These are phyloP conservation scores for Fulmarus glacialis DNA, from an alignment of 2,113 vertebrate species.

Conservation along the genomic window DNA sequence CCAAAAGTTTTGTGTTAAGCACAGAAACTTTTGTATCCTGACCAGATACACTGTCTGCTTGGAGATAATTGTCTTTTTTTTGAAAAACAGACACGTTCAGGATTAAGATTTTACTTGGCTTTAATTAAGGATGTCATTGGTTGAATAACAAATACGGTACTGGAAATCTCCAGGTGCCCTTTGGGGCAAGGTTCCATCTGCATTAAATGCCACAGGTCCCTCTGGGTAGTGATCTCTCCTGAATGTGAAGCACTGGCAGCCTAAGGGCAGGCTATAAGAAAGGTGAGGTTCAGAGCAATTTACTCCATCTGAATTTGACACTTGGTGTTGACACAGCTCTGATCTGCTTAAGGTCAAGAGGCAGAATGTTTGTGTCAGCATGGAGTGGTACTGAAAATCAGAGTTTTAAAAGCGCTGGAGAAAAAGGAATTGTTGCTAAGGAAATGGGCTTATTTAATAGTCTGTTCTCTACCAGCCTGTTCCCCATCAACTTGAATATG, in stretches of 20 bases:
- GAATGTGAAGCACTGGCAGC: not conserved
- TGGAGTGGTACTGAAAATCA: not conserved
- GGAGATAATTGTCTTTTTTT: not conserved
- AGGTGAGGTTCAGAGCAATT: not conserved
- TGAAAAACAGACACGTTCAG: not conserved
- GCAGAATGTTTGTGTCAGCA: not conserved
- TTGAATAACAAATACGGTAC: not conserved
- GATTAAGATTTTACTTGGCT: not conserved
- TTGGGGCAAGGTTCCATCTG: not conserved
- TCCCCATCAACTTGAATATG: not conserved
- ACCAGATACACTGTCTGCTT: not conserved
- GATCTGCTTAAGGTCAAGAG: not conserved
- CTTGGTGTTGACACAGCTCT: not conserved
- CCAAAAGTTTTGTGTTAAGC: constrained; percentile 3
- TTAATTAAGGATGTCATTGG: not conserved
- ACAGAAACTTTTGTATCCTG: not conserved
- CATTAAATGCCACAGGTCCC: not conserved
- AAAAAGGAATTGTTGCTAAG: not conserved
- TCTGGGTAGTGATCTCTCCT: not conserved
- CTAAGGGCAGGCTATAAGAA: not conserved
- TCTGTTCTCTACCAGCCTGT: not conserved
- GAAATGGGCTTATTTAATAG: not conserved
- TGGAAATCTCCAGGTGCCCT: not conserved
- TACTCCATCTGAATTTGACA: not conserved
- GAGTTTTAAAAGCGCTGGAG: not conserved